Evolutionary conservation across 1,140 invertebrate species (phyloP), one percentile per base, ranked within the genome.

Genomic region (Ips typographus): DNA sequence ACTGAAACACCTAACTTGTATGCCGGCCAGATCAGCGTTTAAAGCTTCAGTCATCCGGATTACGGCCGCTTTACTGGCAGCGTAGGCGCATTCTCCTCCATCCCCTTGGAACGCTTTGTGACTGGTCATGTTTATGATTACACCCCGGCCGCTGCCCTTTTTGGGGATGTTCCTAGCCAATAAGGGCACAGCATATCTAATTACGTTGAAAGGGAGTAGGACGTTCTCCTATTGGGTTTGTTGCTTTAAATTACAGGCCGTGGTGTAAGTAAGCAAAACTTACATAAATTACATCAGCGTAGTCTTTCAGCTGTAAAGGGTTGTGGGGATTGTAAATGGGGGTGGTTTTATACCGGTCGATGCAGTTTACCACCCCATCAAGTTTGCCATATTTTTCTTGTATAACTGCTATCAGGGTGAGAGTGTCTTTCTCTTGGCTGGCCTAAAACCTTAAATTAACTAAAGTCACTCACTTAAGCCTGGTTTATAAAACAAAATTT

Each of bases 111-210:
- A 55, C 3, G 68, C 56, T 56, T 53, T 40, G n/a, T 5, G 36
- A 49, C 62, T 69, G 7, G 67, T 36, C 67, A 70, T 65, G 47
- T 70, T 70, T 22, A 70, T 61, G 41, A 70, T 70, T 5, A 70
- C 55, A 6, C 68, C 68, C 40, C 68, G 51, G 3, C 57, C 62
- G 22, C 68, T 58, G 40, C 40, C 49, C 22, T 53, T 58, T 42
- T 70, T 70, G 2, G 61, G 61, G 1, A 52, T 36, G 42, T 70
- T 70, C 52, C 39, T 40, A 3, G 55, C 59, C 4, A 69, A 5
- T 4, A 70, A 7, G 1, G 61, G 68, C 6, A 70, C n/a, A n/a
- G 55, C 44, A 6, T 58, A 55, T 36, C 61, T 22, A 2, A 65
- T 7, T 3, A 70, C 8, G 40, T 70, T 65, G 42, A 70, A 70